These are phyloP conservation scores for Drosophila imparisetae DNA, from an alignment of 2,888 invertebrate species.

Conservation along the genomic window DNA sequence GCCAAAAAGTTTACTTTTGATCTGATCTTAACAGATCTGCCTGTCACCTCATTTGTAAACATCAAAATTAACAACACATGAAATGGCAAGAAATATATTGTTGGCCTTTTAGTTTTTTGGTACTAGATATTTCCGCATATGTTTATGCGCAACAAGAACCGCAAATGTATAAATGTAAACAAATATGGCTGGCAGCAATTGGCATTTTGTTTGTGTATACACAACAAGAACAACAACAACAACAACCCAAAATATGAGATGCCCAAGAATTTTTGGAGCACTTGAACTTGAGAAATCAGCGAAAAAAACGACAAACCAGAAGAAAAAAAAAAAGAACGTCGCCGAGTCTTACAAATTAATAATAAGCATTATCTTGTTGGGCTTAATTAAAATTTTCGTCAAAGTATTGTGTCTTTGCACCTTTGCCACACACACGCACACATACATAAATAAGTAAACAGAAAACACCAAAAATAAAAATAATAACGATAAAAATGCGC, in stretches of 20 bases:
- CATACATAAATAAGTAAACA: conserved; percentile 39
- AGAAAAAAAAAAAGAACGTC: conserved; percentile 10
- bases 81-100: conserved; percentile 21
- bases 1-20: conserved; percentile 28
- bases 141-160: conserved; percentile 44
- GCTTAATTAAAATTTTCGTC: conserved; percentile 29
- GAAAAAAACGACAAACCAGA: background rate
- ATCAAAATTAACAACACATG: conserved; percentile 22
- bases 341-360: background rate
- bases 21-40: conserved; percentile 4
- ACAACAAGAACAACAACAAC: background rate
- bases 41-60: conserved; percentile 38
- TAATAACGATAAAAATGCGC: conserved; percentile 45
- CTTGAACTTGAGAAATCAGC: conserved; percentile 49
- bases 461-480: conserved; percentile 27
- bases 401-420: conserved; percentile 42
- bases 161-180: conserved; percentile 53
- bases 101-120: conserved; percentile 10
- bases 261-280: conserved; percentile 30
- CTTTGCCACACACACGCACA: conserved; percentile 15
- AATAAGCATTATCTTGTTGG: conserved; percentile 14
- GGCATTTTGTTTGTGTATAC: conserved; percentile 45
- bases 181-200: conserved; percentile 48
- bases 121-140: conserved; percentile 35
- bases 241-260: conserved; percentile 35